Conservation (phyloP, 2,113 vertebrate genomes). For the Mungos mungo region DNA sequence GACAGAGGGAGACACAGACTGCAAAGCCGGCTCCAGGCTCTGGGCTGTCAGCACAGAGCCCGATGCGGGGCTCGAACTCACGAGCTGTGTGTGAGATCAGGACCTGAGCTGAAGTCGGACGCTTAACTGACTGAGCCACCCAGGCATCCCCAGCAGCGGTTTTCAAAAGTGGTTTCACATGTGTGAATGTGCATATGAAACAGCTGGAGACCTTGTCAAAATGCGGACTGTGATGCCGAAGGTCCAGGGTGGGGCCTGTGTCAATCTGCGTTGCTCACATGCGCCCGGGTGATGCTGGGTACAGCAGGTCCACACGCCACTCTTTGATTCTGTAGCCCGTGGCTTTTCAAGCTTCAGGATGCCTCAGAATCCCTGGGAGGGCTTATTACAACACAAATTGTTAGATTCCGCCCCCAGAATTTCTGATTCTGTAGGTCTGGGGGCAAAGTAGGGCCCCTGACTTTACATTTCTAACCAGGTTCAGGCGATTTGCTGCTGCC, state of each 20-base stretch:
- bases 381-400: background rate
- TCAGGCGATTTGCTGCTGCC: background rate
- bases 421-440: background rate
- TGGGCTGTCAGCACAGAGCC: no score
- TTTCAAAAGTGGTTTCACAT: background rate
- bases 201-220: background rate
- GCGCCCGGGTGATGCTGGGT: background rate
- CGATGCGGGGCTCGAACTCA: no score
- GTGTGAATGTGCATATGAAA: background rate
- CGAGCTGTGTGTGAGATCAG: no score
- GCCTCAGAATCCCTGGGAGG: background rate
- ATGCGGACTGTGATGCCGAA: background rate
- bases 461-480: background rate
- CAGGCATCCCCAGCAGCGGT: background rate
- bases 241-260: background rate
- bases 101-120: no score
- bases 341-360: background rate
- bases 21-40: no score
- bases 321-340: background rate
- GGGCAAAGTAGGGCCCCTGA: background rate
- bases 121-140: no score
- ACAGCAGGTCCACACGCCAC: background rate
- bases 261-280: background rate
- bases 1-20: no score
- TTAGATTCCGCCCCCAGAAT: background rate